These are phyloP conservation scores for Amphimallon solstitiale DNA, from an alignment of 2,888 invertebrate species.

Conservation along the genomic window DNA sequence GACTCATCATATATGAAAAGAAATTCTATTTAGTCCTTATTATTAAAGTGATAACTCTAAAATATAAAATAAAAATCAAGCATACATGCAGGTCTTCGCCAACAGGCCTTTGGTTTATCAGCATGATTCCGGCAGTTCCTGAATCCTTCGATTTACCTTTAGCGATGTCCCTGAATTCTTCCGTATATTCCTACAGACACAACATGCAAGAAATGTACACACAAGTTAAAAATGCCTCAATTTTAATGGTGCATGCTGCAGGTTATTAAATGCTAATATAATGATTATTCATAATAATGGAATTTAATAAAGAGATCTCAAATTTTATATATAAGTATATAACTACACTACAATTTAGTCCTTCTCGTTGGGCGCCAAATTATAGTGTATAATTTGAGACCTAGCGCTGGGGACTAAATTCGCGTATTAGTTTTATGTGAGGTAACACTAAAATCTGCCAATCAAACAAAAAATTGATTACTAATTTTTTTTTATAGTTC, in stretches of 20 bases:
- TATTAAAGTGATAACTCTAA: slow-evolving; percentile 5
- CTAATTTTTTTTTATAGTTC: too few species aligned
- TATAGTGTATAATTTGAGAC: too few species aligned
- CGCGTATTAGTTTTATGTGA: too few species aligned
- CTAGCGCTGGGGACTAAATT: too few species aligned
- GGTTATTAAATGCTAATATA: slow-evolving; percentile 1
- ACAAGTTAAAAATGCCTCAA: slow-evolving; percentile 51
- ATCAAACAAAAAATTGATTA: too few species aligned
- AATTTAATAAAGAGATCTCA: not conserved
- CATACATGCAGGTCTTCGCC: slow-evolving; percentile 93
- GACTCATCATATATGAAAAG: not conserved
- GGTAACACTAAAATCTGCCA: too few species aligned
- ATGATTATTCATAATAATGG: not conserved
- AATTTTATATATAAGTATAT: not conserved
- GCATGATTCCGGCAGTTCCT: slow-evolving; percentile 90
- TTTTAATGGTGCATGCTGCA: slow-evolving; percentile 25
- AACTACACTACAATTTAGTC: too few species aligned
- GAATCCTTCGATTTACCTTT: slow-evolving; percentile 95
- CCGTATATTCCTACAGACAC: slow-evolving; percentile 88
- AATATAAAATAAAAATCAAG: slow-evolving; percentile 48
- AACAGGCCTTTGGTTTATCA: slow-evolving; percentile 95
- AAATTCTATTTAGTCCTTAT: not conserved
- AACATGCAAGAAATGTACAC: slow-evolving; percentile 66
- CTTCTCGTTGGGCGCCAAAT: too few species aligned
- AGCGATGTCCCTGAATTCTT: slow-evolving; percentile 96